Conservation (phyloP, 2,797 vertebrate species). For the Acanthis flammea region DNA sequence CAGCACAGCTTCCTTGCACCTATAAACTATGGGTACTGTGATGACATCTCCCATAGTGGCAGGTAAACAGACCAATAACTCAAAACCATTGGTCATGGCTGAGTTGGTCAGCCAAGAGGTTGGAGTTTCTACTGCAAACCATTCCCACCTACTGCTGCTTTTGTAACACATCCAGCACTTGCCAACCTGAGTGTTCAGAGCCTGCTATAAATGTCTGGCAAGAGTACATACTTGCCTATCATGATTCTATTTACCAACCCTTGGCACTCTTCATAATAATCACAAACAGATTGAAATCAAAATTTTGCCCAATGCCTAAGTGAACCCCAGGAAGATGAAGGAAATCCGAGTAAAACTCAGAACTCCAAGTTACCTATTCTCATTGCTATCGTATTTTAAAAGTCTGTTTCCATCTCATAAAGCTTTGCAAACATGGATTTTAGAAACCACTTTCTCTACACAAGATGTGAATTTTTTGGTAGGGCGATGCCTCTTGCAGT, state of each 20-base stretch:
- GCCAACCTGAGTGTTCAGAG: not conserved
- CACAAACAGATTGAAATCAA: not conserved
- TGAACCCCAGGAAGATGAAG: not conserved
- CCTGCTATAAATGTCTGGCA: not conserved
- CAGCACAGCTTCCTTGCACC: not conserved
- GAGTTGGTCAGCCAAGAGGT: not conserved
- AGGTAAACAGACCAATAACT: not conserved
- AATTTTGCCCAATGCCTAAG: not conserved
- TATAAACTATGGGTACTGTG: not conserved
- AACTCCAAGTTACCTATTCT: not conserved
- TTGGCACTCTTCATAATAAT: not conserved
- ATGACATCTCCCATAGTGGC: not conserved
- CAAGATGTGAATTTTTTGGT: not conserved
- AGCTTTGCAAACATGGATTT: not conserved
- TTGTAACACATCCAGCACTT: not conserved
- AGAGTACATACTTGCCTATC: not conserved
- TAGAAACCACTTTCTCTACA: not conserved
- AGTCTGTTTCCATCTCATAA: not conserved
- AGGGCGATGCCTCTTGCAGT: not conserved
- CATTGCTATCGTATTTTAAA: not conserved
- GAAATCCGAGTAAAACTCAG: not conserved
- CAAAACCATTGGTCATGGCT: not conserved
- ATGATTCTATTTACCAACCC: rapidly evolving
- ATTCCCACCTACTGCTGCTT: not conserved
- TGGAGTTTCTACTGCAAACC: not conserved